Conservation (phyloP, 2,797 vertebrate genomes). For the Myoxocephalus aenaeus region DNA sequence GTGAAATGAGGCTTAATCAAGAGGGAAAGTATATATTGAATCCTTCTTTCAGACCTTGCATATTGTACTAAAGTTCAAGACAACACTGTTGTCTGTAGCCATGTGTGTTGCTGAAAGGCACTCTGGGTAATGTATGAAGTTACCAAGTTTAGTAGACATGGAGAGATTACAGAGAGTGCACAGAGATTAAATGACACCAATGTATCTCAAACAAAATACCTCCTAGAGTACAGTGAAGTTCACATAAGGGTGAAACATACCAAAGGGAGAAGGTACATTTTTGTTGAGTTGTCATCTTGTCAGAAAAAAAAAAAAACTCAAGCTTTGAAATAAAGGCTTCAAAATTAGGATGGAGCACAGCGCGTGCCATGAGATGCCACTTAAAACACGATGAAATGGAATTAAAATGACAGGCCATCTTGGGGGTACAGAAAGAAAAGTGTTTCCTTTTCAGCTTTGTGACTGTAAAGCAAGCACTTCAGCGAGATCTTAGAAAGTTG, state of each 20-base stretch:
- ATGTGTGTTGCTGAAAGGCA: background rate
- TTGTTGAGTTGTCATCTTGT: constrained; percentile 28
- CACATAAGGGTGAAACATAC: background rate
- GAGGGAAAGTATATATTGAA: background rate
- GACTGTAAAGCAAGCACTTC: constrained; percentile 22
- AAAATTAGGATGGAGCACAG: constrained; percentile 28
- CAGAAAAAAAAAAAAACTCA: constrained; percentile 9
- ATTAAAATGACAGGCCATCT: constrained; percentile 50
- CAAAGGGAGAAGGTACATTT: background rate
- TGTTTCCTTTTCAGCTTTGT: constrained; percentile 13
- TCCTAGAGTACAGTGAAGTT: constrained; percentile 15
- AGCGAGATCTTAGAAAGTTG: constrained; percentile 16
- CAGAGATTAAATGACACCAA: constrained; percentile 34
- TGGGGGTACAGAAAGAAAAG: constrained; percentile 14
- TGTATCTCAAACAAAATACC: constrained; percentile 35
- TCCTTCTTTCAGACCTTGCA: background rate
- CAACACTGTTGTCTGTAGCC: no score
- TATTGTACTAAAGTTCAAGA: background rate
- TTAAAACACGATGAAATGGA: constrained; percentile 49
- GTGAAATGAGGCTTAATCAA: background rate
- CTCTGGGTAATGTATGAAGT: constrained; percentile 22
- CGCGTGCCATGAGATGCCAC: constrained; percentile 14
- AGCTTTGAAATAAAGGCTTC: constrained; percentile 47
- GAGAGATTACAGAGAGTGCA: background rate
- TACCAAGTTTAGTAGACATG: background rate